Evolutionary conservation across 2,113 vertebrate genomes (phyloP).

Genomic region (Perca fluviatilis): DNA sequence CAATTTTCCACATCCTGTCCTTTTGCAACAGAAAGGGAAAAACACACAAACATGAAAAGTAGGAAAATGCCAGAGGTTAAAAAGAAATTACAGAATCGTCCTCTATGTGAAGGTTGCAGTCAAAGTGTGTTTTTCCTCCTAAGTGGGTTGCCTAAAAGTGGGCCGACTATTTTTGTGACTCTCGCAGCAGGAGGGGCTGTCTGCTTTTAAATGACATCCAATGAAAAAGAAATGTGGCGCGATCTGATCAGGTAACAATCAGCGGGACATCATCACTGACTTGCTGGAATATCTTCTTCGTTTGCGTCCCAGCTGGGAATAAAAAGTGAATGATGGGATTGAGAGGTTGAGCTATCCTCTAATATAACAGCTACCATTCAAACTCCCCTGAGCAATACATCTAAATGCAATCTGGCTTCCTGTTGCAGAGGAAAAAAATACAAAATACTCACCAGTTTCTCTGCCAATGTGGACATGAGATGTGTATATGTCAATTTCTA

Average conservation of each 20-base stretch:
- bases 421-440: not conserved
- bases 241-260: slow-evolving; percentile 48
- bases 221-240: slow-evolving; percentile 10
- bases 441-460: not conserved
- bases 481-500: not conserved
- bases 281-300: not conserved
- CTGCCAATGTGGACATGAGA: not conserved
- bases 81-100: slow-evolving; percentile 10
- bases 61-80: slow-evolving; percentile 13
- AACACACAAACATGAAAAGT: slow-evolving; percentile 7
- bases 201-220: slow-evolving; percentile 44
- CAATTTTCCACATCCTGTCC: not conserved
- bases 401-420: slow-evolving; percentile 14
- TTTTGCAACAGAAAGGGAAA: not conserved
- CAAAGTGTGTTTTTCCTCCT: slow-evolving; percentile 40
- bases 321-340: slow-evolving; percentile 6
- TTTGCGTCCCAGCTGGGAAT: slow-evolving; percentile 20
- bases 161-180: slow-evolving; percentile 73
- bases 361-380: not conserved
- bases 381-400: not conserved
- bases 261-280: not conserved
- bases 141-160: slow-evolving; percentile 72
- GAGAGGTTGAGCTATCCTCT: slow-evolving; percentile 13
- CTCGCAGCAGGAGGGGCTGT: slow-evolving; percentile 19
- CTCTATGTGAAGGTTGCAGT: slow-evolving; percentile 64